Base-by-base conservation (phyloP, 35 echinoderm and acorn worm species). In the Ophiothrix spiculata region DNA sequence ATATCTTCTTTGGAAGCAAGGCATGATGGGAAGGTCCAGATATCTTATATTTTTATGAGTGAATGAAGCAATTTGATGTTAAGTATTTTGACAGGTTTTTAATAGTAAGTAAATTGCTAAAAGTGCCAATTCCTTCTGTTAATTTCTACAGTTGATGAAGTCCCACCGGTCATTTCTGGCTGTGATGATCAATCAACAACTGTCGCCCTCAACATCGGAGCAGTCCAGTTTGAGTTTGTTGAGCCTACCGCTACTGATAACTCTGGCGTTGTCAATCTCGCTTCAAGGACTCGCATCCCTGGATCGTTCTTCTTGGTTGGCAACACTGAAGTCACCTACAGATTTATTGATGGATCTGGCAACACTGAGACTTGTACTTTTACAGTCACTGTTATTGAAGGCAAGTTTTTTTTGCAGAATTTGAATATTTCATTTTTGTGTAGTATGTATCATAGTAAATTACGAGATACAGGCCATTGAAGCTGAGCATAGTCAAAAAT, bases 331-430 rank as follows among this genome's bases (percentile, higher is more conserved):
- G 94, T 97, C 28, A 21, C 12, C 0, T 97, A 97, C 85, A 79
- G 38, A 8, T 92, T 89, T 38, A 28, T 16, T 1, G 94, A 97
- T 79, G 41, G 81, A 34, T 29, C 73, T 40, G 90, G 87, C 17
- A 97, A 97, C 31, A 19, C 73, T 6, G 87, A 77, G 21, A 21
- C 60, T 1, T 89, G 90, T 37, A 45, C 76, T 3, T 89, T 97
- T 56, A 83, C 83, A 79, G 79, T 97, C 33, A 89, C 63, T 56
- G 90, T 69, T 49, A 6, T 49, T 6, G 6, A 49, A 49, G 42
- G 42, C 19, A 49, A 19, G n/a, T n/a, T n/a, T n/a, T n/a, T n/a
- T n/a, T n/a, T n/a, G n/a, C n/a, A n/a, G n/a, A n/a, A n/a, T n/a
- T n/a, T n/a, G n/a, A n/a, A n/a, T n/a, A n/a, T n/a, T n/a, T n/a